Evolutionary conservation across 2,113 vertebrate genomes (phyloP), one percentile per base, ranked within the genome.

Genomic region (Nycticorax nycticorax): DNA sequence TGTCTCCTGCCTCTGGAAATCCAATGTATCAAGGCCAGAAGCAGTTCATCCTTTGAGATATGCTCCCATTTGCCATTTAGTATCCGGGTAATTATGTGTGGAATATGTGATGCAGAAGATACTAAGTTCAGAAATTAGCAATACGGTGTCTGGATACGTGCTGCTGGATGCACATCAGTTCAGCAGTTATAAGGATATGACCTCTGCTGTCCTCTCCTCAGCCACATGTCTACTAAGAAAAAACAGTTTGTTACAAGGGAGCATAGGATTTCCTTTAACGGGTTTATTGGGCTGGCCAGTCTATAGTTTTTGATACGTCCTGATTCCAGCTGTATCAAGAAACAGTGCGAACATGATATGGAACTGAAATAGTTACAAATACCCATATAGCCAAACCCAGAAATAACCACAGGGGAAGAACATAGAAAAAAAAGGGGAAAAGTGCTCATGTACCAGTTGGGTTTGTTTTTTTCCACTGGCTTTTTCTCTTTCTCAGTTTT

Each of bases 391-490:
- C 2, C 17, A 45, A 85, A 94, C 2, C 28, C 52, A 75, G 69
- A 68, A 92, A 76, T 57, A 85, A 32, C 33, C 35, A 33, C 7
- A 19, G 11, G 19, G 7, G 11, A 88, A 77, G 24, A 75, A 62
- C 26, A 18, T 1, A 57, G 30, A n/a, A 59, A n/a, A n/a, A 53
- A 56, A 33, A 41, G 1, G 1, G n/a, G 9, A 28, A 35, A 87
- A 67, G 7, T 60, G 3, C 3, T 43, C 12, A 33, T 17, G 12
- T 19, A 56, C 3, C 13, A 39, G 12, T 15, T 35, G 28, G 1
- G 1, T 64, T 60, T 5, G 1, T 2, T 64, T 60, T 5, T 64
- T 60, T 5, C 16, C 37, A 63, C 22, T 62, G 21, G 0, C 2
- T 82, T 79, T 92, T 72, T 18, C 4, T 66, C 39, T 68, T 78